Evolutionary conservation across 2,113 vertebrate genomes (phyloP), one percentile per base, ranked within the genome.

Genomic region (Elanus axillaris): DNA sequence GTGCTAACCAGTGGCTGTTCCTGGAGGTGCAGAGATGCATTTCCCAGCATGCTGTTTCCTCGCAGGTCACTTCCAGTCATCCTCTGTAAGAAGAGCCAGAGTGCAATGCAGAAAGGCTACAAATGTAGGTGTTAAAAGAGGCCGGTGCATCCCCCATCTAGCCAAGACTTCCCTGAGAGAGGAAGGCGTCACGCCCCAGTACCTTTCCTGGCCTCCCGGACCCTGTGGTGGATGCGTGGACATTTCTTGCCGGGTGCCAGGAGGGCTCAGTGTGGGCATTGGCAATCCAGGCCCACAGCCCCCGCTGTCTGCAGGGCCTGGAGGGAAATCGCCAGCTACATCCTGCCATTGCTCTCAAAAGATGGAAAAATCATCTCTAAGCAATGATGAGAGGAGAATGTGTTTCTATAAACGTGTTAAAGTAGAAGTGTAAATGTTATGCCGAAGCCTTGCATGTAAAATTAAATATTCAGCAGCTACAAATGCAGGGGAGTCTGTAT

Each of bases 281-380:
- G n/a, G n/a, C n/a, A n/a, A n/a, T 15, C 55, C 32, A 7, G 12
- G 8, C 31, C 69, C 83, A 9, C 11, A 29, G 5, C 6, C 40
- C 36, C 7, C 1, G 0, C 25, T 34, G 48, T 64, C 32, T 9
- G 17, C 55, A 48, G 38, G 25, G n/a, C 48, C 47, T 6, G 27
- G 9, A 7, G 50, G 27, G 20, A n/a, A 9, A 29, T 29, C 3
- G 0, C 6, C 10, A 2, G 20, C 62, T 7, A 25, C 23, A 0
- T 40, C 48, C 73, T n/a, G 34, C 19, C 15, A 1, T 79, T 36
- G 40, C 73, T 13, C 69, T 9, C 19, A 36, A 79, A 71, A 52
- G 56, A 58, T 21, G 29, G 56, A 20, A n/a, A 66, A 75, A 31
- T 21, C 25, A 22, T 25, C 47, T 34, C 56, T 12, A 18, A 36